A percentile compares a stretch with the other conserved stretches of the same genome.
Conservation (phyloP, 2,888 invertebrate species). For the Heliconius hortense region DNA sequence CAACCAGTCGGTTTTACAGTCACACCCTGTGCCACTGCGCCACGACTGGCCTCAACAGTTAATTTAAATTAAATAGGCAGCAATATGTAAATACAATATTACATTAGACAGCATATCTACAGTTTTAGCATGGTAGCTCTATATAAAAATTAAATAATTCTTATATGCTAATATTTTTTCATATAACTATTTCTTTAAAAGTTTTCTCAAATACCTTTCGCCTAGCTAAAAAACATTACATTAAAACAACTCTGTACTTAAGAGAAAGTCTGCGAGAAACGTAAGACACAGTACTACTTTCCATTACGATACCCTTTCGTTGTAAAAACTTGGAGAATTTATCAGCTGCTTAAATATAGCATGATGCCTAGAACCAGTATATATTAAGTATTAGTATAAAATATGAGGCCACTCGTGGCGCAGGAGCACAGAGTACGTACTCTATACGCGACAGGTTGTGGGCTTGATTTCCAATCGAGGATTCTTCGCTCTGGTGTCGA, state of each 20-base stretch:
- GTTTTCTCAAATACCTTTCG: conserved; percentile 15
- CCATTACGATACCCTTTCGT: conserved; percentile 31
- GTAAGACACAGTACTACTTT: conserved; percentile 31
- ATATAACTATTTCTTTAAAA: neutral
- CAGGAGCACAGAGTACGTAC: no score
- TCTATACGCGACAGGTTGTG: no score
- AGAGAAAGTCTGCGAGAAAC: conserved; percentile 35
- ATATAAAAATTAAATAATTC: neutral
- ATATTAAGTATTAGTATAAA: neutral
- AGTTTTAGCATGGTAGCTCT: no score
- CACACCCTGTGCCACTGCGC: no score
- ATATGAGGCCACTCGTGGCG: no score
- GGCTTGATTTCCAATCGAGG: no score
- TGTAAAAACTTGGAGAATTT: conserved; percentile 20
- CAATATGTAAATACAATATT: neutral
- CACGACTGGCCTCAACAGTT: no score
- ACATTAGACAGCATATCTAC: neutral
- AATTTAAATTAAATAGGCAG: neutral
- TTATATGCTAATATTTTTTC: neutral
- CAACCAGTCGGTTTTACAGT: no score
- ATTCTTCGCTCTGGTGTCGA: no score
- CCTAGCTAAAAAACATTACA: conserved; percentile 20
- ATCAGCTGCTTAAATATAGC: conserved; percentile 10
- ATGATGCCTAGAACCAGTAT: neutral
- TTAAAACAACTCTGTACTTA: conserved; percentile 30